These are phyloP conservation scores for Portunus trituberculatus DNA, from an alignment of 1,140 invertebrate genomes.

Conservation along the genomic window DNA sequence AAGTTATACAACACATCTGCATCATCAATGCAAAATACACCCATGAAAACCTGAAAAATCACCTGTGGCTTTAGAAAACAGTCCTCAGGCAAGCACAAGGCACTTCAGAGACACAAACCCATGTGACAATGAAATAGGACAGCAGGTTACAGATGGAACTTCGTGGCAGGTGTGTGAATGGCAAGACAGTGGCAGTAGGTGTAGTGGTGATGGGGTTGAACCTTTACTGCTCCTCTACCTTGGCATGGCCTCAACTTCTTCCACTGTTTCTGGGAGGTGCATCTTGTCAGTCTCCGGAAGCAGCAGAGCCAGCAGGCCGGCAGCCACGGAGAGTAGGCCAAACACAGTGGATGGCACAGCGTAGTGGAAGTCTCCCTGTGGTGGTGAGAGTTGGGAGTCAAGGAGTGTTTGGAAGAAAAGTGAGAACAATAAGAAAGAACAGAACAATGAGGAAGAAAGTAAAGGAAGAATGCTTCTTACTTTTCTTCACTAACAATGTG, in stretches of 20 bases:
- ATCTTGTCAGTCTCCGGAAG: constrained; percentile 79
- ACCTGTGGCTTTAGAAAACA: no score
- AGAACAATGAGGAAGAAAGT: not conserved
- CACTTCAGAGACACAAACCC: no score
- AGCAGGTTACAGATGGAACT: no score
- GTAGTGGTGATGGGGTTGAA: not conserved
- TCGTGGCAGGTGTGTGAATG: not conserved
- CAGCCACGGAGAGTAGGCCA: constrained; percentile 78
- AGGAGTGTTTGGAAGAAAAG: not conserved
- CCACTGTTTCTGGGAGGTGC: constrained; percentile 79
- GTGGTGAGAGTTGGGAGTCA: not conserved
- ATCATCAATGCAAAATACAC: no score
- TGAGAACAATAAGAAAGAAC: not conserved
- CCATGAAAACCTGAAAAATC: no score
- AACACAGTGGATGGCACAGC: constrained; percentile 76
- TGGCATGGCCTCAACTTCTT: constrained; percentile 78
- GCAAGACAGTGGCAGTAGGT: not conserved
- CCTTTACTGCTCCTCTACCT: no score
- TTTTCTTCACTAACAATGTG: no score
- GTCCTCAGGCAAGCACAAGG: no score
- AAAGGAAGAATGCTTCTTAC: not conserved
- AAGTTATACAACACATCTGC: no score
- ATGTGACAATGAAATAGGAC: no score
- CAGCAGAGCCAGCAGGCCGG: constrained; percentile 78
- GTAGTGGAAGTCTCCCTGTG: constrained; percentile 57